Percentiles rank a stretch among this genome's conserved stretches.
These are phyloP conservation scores for human (Homo sapiens) DNA, from an alignment of 2,113 vertebrate species.

Conservation along the genomic window GRCh38 chr20:6786501-6787000, in stretches of 20 bases:
- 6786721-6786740: not conserved
- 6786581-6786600: not conserved
- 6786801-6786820: not conserved
- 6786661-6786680: not conserved
- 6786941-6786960: constrained; percentile 57
- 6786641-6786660: not conserved
- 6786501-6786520: not conserved
- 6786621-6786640: not conserved
- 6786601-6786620: not conserved
- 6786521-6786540: not conserved
- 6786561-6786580: not conserved
- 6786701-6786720: not conserved
- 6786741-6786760: not conserved
- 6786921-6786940: constrained; percentile 67
- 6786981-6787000: constrained; percentile 10
- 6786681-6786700: not conserved
- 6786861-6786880: constrained; percentile 66
- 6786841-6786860: constrained; percentile 73
- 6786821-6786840: constrained; percentile 58
- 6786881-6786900: constrained; percentile 75
- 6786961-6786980: constrained; percentile 33
- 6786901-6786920: constrained; percentile 77
- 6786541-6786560: not conserved
- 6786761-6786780: constrained; percentile 27
- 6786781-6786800: constrained; percentile 25